Evolutionary conservation across 2,888 invertebrate species (phyloP).

Genomic region (Noctua janthe): DNA sequence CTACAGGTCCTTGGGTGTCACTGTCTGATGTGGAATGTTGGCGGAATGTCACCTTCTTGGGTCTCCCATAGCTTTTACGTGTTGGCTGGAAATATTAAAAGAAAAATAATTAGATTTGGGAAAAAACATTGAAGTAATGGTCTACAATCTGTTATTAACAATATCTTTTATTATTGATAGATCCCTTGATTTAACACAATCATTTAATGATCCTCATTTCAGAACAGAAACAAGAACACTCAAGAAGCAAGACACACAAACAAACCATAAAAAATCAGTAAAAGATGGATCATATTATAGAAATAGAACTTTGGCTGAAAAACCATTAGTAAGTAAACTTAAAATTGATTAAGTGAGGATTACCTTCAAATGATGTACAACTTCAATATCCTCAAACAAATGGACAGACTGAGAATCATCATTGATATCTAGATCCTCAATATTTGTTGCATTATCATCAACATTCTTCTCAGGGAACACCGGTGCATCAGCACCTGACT

Average conservation of each 20-base stretch:
- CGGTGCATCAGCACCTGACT: constrained; percentile 80
- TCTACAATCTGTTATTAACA: neutral
- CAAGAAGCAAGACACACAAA: neutral
- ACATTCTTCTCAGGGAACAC: constrained; percentile 73
- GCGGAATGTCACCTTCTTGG: constrained; percentile 83
- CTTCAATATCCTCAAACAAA: constrained; percentile 87
- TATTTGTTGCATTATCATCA: constrained; percentile 67
- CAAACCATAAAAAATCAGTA: neutral
- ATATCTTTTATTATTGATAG: neutral
- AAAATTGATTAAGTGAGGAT: neutral
- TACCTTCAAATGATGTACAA: constrained; percentile 86
- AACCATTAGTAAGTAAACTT: neutral
- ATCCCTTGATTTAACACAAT: neutral
- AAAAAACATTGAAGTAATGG: neutral
- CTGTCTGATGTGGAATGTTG: constrained; percentile 74
- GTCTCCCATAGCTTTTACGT: constrained; percentile 85
- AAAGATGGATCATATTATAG: neutral
- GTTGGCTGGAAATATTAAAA: constrained; percentile 75
- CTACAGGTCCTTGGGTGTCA: constrained; percentile 67
- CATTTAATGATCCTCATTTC: neutral
- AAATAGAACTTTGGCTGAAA: neutral
- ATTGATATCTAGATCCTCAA: constrained; percentile 64
- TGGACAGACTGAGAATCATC: constrained; percentile 82
- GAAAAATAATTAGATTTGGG: neutral
- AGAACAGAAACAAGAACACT: neutral